Evolutionary conservation across 2,113 vertebrate genomes (phyloP).

Genomic region (Brienomyrus brachyistius): DNA sequence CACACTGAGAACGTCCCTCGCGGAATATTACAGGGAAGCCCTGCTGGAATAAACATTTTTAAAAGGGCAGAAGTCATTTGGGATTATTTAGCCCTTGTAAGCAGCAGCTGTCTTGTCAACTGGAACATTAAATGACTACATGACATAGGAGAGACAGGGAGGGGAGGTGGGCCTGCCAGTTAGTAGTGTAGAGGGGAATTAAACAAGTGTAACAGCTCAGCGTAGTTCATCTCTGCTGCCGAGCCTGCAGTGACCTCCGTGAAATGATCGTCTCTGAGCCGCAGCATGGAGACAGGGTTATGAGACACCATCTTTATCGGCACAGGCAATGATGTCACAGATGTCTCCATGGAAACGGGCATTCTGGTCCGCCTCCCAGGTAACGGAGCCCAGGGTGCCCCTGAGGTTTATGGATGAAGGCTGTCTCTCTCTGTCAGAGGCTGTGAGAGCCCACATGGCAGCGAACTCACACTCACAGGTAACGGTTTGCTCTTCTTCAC

Average conservation of each 20-base stretch:
- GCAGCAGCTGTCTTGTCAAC: constrained; percentile 41
- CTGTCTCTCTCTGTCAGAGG: neutral
- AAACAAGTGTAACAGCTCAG: constrained; percentile 55
- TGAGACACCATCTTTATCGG: constrained; percentile 17
- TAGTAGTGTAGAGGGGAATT: constrained; percentile 45
- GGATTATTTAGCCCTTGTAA: constrained; percentile 46
- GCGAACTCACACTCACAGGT: neutral
- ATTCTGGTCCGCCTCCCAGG: neutral
- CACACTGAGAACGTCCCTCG: neutral
- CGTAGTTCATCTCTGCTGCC: constrained; percentile 51
- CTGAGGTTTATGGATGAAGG: neutral
- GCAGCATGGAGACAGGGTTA: constrained; percentile 53
- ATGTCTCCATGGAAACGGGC: neutral
- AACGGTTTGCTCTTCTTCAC: neutral
- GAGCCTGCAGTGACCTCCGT: constrained; percentile 61
- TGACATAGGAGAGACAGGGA: constrained; percentile 1
- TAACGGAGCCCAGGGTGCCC: neutral
- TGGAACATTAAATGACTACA: constrained; percentile 49
- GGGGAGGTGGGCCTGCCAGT: neutral
- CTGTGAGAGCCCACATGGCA: neutral
- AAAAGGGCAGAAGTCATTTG: constrained; percentile 41
- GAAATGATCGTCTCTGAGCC: constrained; percentile 51
- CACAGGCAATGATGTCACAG: constrained; percentile 20
- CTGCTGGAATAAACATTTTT: neutral
- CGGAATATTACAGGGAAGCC: neutral